A percentile compares a stretch with the other conserved stretches of the same genome.
Conservation (phyloP, 2,888 invertebrate species). For the Lottia gigantea region DNA sequence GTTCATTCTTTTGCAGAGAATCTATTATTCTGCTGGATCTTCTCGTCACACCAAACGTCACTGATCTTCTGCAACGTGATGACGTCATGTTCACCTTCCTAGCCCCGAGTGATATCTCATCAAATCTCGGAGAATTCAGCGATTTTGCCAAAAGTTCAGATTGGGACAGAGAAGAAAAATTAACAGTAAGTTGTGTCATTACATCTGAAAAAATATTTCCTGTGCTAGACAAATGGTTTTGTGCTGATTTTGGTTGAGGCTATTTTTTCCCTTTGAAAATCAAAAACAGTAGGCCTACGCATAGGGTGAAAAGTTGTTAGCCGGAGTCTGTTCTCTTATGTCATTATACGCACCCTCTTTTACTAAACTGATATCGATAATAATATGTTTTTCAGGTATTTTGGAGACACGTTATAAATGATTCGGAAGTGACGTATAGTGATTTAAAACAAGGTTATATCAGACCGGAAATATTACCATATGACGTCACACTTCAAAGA, state of each 20-base stretch:
- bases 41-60: slow-evolving; percentile 27
- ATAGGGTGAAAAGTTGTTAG: too few relatives aligned
- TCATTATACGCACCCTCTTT: too few relatives aligned
- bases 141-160: slow-evolving; percentile 25
- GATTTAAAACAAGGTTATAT: slow-evolving; percentile 29
- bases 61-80: slow-evolving; percentile 25
- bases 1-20: slow-evolving; percentile 22
- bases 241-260: too few relatives aligned
- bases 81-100: slow-evolving; percentile 39
- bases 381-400: slow-evolving; percentile 30
- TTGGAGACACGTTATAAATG: slow-evolving; percentile 39
- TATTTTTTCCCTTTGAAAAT: too few relatives aligned
- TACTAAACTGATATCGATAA: too few relatives aligned
- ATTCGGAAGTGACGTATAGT: slow-evolving; percentile 27
- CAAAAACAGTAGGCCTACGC: too few relatives aligned
- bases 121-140: slow-evolving; percentile 20
- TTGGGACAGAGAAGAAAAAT: slow-evolving; percentile 17
- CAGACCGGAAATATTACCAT: slow-evolving; percentile 21
- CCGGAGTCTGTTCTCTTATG: too few relatives aligned
- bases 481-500: slow-evolving; percentile 25
- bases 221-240: too few relatives aligned
- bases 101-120: slow-evolving; percentile 34
- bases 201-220: too few relatives aligned
- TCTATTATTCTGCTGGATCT: slow-evolving; percentile 28
- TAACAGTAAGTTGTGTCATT: slow-evolving; percentile 18